These are phyloP conservation scores for Acipenser transmontanus DNA, from an alignment of 2,797 vertebrate genomes.

Conservation along the genomic window DNA sequence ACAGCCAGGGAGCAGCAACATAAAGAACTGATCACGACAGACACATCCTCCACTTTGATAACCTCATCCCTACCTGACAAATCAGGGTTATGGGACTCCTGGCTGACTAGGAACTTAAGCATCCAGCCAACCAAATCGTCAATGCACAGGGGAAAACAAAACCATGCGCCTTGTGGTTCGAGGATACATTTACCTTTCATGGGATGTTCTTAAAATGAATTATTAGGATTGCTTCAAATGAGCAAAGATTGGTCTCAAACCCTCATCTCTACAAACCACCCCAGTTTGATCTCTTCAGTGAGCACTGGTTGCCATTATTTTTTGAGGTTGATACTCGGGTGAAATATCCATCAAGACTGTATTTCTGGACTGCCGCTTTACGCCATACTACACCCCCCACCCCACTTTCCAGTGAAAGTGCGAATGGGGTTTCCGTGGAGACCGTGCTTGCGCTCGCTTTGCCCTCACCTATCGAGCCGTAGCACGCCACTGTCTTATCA, in stretches of 20 bases:
- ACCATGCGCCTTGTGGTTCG: conserved; percentile 56
- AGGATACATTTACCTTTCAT: no score
- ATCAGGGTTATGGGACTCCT: conserved; percentile 19
- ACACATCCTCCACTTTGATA: conserved; percentile 35
- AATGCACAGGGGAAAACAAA: conserved; percentile 44
- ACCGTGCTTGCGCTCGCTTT: background rate
- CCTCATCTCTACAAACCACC: no score
- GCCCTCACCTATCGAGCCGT: background rate
- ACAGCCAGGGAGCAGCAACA: conserved; percentile 31
- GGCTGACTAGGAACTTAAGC: conserved; percentile 41
- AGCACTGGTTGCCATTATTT: no score
- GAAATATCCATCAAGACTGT: no score
- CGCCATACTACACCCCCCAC: background rate
- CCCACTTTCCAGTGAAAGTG: background rate
- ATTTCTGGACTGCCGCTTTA: no score
- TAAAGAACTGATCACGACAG: conserved; percentile 36
- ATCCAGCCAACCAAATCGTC: conserved; percentile 36
- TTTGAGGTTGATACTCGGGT: no score
- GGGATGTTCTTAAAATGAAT: no score
- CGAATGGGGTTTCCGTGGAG: conserved; percentile 9
- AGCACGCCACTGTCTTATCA: background rate
- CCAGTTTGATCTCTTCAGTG: no score
- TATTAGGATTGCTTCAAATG: no score
- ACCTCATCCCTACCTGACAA: conserved; percentile 34
- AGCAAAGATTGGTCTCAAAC: no score